Evolutionary conservation across 2,797 vertebrate species (phyloP).

Genomic region (Microhierax caerulescens): DNA sequence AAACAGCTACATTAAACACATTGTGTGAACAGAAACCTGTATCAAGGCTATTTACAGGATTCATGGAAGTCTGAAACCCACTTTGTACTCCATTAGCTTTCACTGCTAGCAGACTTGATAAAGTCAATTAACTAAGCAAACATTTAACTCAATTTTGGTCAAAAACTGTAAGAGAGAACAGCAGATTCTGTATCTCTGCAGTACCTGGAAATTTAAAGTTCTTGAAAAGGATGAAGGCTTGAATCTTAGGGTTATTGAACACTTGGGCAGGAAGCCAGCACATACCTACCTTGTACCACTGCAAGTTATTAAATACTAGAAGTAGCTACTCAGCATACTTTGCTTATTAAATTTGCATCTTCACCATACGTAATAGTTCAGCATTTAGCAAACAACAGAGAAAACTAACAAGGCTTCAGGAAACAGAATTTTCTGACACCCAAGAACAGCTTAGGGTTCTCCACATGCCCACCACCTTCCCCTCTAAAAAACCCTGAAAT

Average conservation of each 20-base stretch:
- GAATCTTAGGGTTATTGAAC: background rate
- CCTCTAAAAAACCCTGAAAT: background rate
- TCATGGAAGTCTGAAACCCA: background rate
- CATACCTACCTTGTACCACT: background rate
- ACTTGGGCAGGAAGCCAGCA: background rate
- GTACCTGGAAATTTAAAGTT: background rate
- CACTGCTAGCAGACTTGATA: background rate
- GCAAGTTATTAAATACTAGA: background rate
- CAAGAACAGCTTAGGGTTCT: background rate
- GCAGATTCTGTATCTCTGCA: background rate
- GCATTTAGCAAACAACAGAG: background rate
- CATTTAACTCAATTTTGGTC: background rate
- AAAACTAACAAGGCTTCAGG: background rate
- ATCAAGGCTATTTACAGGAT: background rate
- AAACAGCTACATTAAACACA: background rate
- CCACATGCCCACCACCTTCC: background rate
- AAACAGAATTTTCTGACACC: background rate
- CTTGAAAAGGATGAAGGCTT: background rate
- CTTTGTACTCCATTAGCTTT: background rate
- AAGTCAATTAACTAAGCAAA: background rate
- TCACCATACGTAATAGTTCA: background rate
- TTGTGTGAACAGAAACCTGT: background rate
- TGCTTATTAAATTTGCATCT: constrained; percentile 1
- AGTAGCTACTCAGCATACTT: background rate
- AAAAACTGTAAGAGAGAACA: background rate